A percentile compares a stretch with the other conserved stretches of the same genome.
These are phyloP conservation scores for Thymelicus sylvestris DNA, from an alignment of 2,888 invertebrate genomes.

Conservation along the genomic window DNA sequence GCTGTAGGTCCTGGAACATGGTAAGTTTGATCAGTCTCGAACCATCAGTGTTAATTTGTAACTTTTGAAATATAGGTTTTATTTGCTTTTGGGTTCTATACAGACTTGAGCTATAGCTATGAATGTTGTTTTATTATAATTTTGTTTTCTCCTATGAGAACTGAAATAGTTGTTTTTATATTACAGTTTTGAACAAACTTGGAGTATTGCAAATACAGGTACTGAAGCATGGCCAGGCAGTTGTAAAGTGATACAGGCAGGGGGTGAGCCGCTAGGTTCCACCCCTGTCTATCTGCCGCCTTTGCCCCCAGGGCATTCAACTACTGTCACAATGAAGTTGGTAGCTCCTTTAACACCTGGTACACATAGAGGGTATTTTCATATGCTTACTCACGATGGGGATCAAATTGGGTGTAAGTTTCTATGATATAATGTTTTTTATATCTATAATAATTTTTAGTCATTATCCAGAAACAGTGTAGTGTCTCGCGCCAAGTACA, in stretches of 20 bases:
- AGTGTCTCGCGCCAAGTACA: too few species aligned
- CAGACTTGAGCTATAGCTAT: too few species aligned
- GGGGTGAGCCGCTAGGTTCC: conserved; percentile 83
- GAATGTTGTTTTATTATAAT: too few species aligned
- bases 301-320: conserved; percentile 90
- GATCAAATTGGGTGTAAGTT: conserved; percentile 95
- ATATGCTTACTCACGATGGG: conserved; percentile 94
- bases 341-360: conserved; percentile 90
- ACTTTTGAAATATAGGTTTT: too few species aligned
- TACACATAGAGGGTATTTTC: conserved; percentile 94
- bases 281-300: conserved; percentile 87
- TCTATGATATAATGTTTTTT: not conserved
- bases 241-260: conserved; percentile 90
- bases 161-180: not conserved
- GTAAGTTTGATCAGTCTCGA: conserved; percentile 52
- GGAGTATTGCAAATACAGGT: conserved; percentile 95
- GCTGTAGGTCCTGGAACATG: conserved; percentile 91
- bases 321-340: conserved; percentile 91
- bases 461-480: too few species aligned
- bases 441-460: too few species aligned
- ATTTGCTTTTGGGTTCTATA: too few species aligned
- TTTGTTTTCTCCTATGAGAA: too few species aligned
- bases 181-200: conserved; percentile 92
- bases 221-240: conserved; percentile 94
- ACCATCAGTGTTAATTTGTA: not conserved